Conservation (phyloP, 1,140 invertebrate species). For the Sitophilus oryzae region DNA sequence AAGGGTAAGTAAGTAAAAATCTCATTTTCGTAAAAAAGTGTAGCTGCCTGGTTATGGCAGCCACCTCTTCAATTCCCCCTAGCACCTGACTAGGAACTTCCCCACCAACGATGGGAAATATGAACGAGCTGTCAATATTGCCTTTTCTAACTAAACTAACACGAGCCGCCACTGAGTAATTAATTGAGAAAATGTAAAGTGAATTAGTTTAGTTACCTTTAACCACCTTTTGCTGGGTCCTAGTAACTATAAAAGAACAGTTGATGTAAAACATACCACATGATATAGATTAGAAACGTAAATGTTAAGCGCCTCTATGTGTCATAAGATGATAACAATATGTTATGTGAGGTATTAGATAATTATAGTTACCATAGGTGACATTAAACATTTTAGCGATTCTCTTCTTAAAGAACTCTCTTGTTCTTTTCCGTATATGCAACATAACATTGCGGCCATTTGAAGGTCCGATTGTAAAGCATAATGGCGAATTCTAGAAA, state of each 20-base stretch:
- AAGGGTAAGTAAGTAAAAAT: too few relatives aligned
- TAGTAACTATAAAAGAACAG: conserved; percentile 55
- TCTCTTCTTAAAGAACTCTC: conserved; percentile 40
- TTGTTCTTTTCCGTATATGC: conserved; percentile 64
- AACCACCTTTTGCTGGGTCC: conserved; percentile 54
- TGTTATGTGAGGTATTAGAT: too few relatives aligned
- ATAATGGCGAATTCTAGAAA: conserved; percentile 68
- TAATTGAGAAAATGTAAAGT: neutral
- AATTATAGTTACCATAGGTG: conserved; percentile 43
- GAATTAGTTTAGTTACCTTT: conserved; percentile 49
- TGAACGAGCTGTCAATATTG: neutral
- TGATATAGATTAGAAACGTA: neutral
- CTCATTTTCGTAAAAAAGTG: too few relatives aligned
- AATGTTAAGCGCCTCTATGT: too few relatives aligned
- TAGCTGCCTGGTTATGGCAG: too few relatives aligned
- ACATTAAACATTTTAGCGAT: conserved; percentile 37
- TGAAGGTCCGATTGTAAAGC: conserved; percentile 79
- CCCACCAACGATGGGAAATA: too few relatives aligned
- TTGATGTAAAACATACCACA: neutral
- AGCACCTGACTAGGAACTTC: too few relatives aligned
- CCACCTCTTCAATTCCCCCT: too few relatives aligned
- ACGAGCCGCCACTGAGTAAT: neutral
- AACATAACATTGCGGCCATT: conserved; percentile 88
- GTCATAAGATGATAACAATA: too few relatives aligned
- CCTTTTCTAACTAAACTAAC: conserved; percentile 1